Percentiles rank a stretch among this genome's conserved stretches.
These are phyloP conservation scores for Ormyrus rosae DNA, from an alignment of 2,888 invertebrate species.

Conservation along the genomic window DNA sequence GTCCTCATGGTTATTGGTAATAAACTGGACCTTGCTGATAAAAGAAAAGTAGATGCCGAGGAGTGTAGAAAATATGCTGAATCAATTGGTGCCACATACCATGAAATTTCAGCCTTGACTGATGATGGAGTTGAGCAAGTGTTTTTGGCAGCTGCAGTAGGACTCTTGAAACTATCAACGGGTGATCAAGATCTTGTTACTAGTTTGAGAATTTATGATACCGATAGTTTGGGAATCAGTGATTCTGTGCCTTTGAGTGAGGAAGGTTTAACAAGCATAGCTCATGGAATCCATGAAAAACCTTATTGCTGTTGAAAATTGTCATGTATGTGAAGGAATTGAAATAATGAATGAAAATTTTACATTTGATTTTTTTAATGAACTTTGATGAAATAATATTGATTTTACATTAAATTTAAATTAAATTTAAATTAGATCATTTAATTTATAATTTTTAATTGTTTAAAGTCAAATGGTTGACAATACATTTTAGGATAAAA, in stretches of 20 bases:
- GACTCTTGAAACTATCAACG: conserved; percentile 79
- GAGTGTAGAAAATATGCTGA: conserved; percentile 88
- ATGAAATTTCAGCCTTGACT: conserved; percentile 89
- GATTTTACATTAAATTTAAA: neutral
- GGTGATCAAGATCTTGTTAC: conserved; percentile 60
- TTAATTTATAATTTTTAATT: conserved; percentile 2
- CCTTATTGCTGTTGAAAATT: conserved; percentile 80
- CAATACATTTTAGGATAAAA: neutral
- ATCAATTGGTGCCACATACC: conserved; percentile 89
- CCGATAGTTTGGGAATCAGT: conserved; percentile 73
- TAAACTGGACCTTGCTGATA: conserved; percentile 85
- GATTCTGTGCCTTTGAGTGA: conserved; percentile 71
- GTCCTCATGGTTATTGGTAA: conserved; percentile 90
- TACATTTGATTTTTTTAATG: neutral
- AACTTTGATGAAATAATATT: neutral
- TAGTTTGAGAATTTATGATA: conserved; percentile 80
- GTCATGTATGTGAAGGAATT: neutral
- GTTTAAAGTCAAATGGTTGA: neutral
- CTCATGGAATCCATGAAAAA: conserved; percentile 81
- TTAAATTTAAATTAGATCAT: neutral
- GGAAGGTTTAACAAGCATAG: conserved; percentile 79
- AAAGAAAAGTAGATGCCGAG: conserved; percentile 80
- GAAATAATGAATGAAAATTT: too few relatives aligned
- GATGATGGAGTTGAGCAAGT: conserved; percentile 87
- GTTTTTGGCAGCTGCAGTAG: conserved; percentile 82